Evolutionary conservation across 2,113 vertebrate species (phyloP), one percentile per base, ranked within the genome.

Genomic region (Nesogale talazaci): DNA sequence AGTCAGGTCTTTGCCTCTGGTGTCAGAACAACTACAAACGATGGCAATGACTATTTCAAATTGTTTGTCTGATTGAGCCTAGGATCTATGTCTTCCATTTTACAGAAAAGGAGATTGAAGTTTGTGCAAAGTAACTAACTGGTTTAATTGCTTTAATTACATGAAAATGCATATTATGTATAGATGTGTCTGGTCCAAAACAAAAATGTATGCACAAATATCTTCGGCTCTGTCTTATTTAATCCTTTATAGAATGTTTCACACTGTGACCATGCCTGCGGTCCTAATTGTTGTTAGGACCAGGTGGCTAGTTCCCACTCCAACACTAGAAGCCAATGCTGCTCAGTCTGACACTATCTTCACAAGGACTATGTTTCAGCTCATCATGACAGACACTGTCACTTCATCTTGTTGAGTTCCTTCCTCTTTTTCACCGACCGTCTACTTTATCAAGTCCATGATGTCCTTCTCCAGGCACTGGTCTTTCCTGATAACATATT

Each of bases 71-170:
- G 40, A 79, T 3, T 59, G 5, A 8, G 10, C 9, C 34, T 40
- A 29, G 12, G 29, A 2, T 25, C 63, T 84, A 40, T 88, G 2
- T 69, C 27, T 84, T 76, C 52, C 9, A 61, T 85, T 91, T 74
- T 75, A 83, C 14, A 93, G 6, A 61, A 81, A 77, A 88, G 22
- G 6, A 95, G 88, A 82, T 20, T 57, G 34, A 92, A 9, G 20
- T 19, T 74, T 63, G 56, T 2, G 52, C 52, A 82, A 63, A 10
- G 16, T 59, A 79, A 86, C 67, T 70, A 22, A 46, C 6, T 38
- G 90, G 61, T 6, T 76, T 82, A 74, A 77, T 91, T 86, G 88
- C 36, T 61, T 56, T 36, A 77, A 19, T 75, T 56, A 88, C 3
- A 3, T 78, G 42, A 29, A 63, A 31, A 75, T 31, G 31, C 1